These are phyloP conservation scores for Trichopoda pennipes DNA, from an alignment of 2,888 invertebrate species.

Conservation along the genomic window DNA sequence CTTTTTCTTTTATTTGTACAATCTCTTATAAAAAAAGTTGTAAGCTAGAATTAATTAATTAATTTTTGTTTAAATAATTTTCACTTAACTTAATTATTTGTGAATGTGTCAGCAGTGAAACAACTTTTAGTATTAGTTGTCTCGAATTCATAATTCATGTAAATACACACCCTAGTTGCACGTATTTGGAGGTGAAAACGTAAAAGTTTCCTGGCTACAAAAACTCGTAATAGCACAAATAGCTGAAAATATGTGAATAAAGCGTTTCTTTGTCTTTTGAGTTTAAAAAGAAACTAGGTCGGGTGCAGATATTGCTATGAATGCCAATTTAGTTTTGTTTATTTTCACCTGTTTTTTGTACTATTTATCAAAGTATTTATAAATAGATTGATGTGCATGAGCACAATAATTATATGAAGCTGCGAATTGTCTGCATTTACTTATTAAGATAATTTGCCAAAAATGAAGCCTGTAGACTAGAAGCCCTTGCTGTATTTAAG, in stretches of 20 bases:
- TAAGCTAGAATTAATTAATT: too few species aligned
- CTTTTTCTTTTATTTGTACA: too few species aligned
- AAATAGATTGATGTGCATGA: background rate
- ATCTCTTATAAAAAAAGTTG: too few species aligned
- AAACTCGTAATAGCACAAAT: background rate
- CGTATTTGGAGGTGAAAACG: constrained; percentile 35
- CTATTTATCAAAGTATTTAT: background rate
- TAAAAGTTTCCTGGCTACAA: constrained; percentile 54
- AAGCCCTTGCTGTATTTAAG: too few species aligned
- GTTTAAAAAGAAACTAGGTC: constrained; percentile 54
- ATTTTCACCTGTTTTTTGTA: background rate
- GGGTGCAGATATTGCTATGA: constrained; percentile 28
- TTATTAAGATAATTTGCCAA: too few species aligned
- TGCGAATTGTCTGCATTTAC: background rate
- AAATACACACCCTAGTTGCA: background rate
- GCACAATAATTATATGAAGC: background rate
- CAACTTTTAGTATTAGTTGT: too few species aligned
- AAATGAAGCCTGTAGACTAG: too few species aligned
- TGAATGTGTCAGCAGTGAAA: constrained; percentile 18
- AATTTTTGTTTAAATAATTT: too few species aligned
- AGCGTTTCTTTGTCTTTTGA: constrained; percentile 18
- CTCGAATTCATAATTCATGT: constrained; percentile 2
- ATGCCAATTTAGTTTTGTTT: constrained; percentile 14
- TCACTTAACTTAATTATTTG: too few species aligned
- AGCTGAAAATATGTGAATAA: constrained; percentile 7